Evolutionary conservation across 2,888 invertebrate species (phyloP), one percentile per base, ranked within the genome.

Genomic region (Syrphus vitripennis): DNA sequence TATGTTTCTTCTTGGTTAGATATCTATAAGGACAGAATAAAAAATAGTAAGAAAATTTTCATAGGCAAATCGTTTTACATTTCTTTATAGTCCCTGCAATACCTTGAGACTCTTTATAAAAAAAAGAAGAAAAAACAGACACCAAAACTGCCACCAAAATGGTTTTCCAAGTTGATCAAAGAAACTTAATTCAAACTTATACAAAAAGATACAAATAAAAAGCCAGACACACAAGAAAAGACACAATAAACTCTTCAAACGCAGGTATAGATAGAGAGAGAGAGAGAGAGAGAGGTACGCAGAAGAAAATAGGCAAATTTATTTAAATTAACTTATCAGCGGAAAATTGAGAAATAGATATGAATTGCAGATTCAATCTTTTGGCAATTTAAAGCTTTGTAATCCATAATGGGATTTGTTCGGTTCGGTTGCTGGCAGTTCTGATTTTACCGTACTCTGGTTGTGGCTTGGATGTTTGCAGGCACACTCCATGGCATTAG

Each of bases 271-370:
- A n/a, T n/a, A n/a, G n/a, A n/a, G n/a, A n/a, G n/a, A n/a, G n/a
- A n/a, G n/a, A n/a, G n/a, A n/a, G n/a, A n/a, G n/a, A n/a, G n/a
- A n/a, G n/a, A n/a, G n/a, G n/a, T n/a, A n/a, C n/a, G n/a, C n/a
- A 7, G 57, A 21, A 48, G 48, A 50, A 69, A 80, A 71, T 70
- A 77, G 76, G 71, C 59, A 71, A 76, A 84, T 84, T 84, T 84
- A 81, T 86, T 86, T 82, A 86, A 86, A 86, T 86, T 82, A 86
- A 86, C 86, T 86, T 86, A 86, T 86, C 86, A 82, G 86, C 81
- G 86, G 82, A 82, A 82, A 86, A 82, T 86, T 82, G 86, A 74
- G 78, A 78, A 86, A 86, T 86, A 86, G 82, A 86, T 82, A 86
- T 86, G 86, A 86, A 86, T 82, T 86, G 86, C 86, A 82, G 86